Evolutionary conservation across 2,113 vertebrate species (phyloP), one percentile per base, ranked within the genome.

Genomic region (Phylloscopus whistleri): DNA sequence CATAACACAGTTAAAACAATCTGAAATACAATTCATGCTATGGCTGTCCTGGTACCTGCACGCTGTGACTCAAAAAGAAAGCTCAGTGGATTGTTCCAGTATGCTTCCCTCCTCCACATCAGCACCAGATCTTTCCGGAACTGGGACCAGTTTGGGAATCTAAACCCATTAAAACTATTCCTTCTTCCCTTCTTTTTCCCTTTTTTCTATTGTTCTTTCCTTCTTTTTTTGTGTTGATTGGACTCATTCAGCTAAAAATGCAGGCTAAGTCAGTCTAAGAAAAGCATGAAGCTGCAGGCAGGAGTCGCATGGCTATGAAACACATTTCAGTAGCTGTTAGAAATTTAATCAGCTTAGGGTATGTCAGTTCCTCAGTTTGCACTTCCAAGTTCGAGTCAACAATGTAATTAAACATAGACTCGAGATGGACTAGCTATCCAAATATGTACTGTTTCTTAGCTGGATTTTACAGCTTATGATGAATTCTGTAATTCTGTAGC

Each of bases 141-240:
- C 9, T 24, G 17, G 3, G 19, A 17, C 13, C 30, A 68, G 7
- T 28, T 33, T 16, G n/a, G 48, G 12, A 70, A 78, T 31, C 16
- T 55, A 78, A 81, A 87, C 0, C 6, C 69, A 28, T 39, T 44
- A 41, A 39, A 85, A 33, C 1, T n/a, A 55, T 55, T 69, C 13
- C 10, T 44, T 7, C 20, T 0, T 5, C 3, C 0, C 2, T 21
- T 21, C 5, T 24, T 60, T 28, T 22, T 3, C 8, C 14, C 2
- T 26, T 27, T 72, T n/a, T 37, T 41, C 13, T 43, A 7, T 35
- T 80, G 28, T 43, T 85, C 3, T 20, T 67, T 81, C 26, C 10
- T 33, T 31, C 6, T 14, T 49, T 56, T 55, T 67, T 9, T 11
- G 0, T 64, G 18, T 44, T 70, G 31, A 31, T 52, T 84, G 56